Evolutionary conservation across 2,797 vertebrate genomes (phyloP), one percentile per base, ranked within the genome.

Genomic region (Dermochelys coriacea): DNA sequence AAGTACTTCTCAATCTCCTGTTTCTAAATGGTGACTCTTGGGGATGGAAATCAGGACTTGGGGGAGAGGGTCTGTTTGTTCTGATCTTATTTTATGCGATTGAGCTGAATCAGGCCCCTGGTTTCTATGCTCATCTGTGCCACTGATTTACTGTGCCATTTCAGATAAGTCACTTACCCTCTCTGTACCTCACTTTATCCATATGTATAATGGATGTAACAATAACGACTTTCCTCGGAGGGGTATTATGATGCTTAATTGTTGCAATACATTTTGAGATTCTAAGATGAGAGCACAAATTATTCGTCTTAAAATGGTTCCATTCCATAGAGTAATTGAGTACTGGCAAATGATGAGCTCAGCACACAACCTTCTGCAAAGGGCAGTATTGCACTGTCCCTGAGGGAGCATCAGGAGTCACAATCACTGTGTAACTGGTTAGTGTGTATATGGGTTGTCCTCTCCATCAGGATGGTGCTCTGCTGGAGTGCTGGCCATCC

Each of bases 41-140:
- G 52, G 49, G 77, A 29, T 80, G 83, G 59, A 80, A 55, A 86
- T 87, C 0, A 10, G 83, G 45, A 77, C 87, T 94, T 89, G 37
- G 51, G 86, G 75, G 90, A 87, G 54, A 75, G 89, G 88, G 61
- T 80, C 87, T 64, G 45, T 91, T 96, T 64, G 37, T 91, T 96
- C 87, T 83, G 81, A 80, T 95, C 91, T 90, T 12, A n/a, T 84
- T 84, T 83, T 81, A 80, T 93, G 88, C 86, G 1, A 92, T 29
- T 59, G 14, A 61, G 15, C 41, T 49, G 74, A 77, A 77, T 49
- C 93, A 96, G 93, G 75, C 84, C 85, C 84, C 90, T 79, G 54
- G 54, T 37, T 78, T 86, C 54, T 19, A 37, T n/a, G 5, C 21
- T 3, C 64, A 18, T 31, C n/a, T 64, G 29, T 15, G 52, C 6